Evolutionary conservation across 2,113 vertebrate species (phyloP), one percentile per base, ranked within the genome.

Genomic region (Xiphias gladius): DNA sequence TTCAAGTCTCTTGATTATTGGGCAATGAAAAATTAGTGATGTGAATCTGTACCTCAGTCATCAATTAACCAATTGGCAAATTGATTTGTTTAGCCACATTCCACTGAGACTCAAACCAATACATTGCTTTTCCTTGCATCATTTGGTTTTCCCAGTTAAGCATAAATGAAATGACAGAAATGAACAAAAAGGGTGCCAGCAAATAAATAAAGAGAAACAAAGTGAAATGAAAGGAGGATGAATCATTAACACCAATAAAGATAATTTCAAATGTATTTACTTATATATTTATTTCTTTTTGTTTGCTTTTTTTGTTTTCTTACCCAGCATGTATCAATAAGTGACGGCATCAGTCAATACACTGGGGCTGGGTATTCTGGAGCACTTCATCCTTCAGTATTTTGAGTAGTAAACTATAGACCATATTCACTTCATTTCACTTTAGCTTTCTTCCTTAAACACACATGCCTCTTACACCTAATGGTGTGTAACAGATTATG

Each of bases 61-160:
- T 89, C 86, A 89, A 64, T 91, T 88, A 89, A 86, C 39, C 61
- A 76, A 76, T 87, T 76, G 76, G 54, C 67, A 70, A 64, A 93
- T 91, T 88, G 91, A 92, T 80, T 82, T 66, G 46, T 59, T 84
- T 8, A 61, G 52, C 55, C 50, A 52, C 68, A 66, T 78, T 79
- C 82, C 73, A 43, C 55, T 24, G 80, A 77, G 83, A 85, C 72
- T 32, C 24, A 70, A 72, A 70, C 57, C 64, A 55, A 88, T 74
- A 35, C 20, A 73, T 84, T 86, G 78, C 84, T 76, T 83, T 77
- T 39, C 41, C 67, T 88, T 62, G 61, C 65, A 79, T 84, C 80
- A 79, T 74, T 87, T 87, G 46, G 10, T 73, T 82, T 79, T 57
- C n/a, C n/a, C 8, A 66, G 46, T 71, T 64, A 37, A 61, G 35